Percentiles rank a stretch among this genome's conserved stretches.
Conservation (phyloP, 1,140 invertebrate genomes). For the Papilio helenus region DNA sequence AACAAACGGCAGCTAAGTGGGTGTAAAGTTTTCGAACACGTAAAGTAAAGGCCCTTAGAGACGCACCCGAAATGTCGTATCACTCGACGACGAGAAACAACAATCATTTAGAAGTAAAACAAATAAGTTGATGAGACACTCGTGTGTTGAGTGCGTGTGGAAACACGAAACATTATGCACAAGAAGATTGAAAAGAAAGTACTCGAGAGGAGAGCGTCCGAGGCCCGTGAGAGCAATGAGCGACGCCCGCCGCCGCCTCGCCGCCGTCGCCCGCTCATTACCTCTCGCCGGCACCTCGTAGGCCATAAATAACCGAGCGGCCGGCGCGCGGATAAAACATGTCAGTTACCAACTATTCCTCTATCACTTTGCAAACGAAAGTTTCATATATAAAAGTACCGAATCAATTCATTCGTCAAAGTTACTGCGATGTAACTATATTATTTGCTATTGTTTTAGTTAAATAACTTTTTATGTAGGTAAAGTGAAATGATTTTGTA, state of each 20-base stretch:
- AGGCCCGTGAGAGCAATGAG: conserved; percentile 74
- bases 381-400: neutral
- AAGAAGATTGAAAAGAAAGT: conserved; percentile 78
- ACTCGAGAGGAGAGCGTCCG: conserved; percentile 73
- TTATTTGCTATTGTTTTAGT: neutral
- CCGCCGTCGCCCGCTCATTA: conserved; percentile 67
- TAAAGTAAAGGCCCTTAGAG: conserved; percentile 50
- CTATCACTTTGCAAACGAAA: conserved; percentile 40
- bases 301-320: conserved; percentile 65
- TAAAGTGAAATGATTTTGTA: neutral
- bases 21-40: conserved; percentile 63
- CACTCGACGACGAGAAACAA: conserved; percentile 62
- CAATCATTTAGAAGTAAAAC: conserved; percentile 73
- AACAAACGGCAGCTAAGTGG: conserved; percentile 63
- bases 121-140: conserved; percentile 73
- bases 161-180: conserved; percentile 75
- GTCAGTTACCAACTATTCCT: conserved; percentile 53
- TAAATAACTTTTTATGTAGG: neutral
- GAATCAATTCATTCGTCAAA: neutral
- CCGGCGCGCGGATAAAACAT: conserved; percentile 49
- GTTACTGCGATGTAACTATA: neutral
- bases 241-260: conserved; percentile 60
- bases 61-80: conserved; percentile 68
- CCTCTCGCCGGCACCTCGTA: conserved; percentile 57
- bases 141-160: conserved; percentile 68